These are phyloP conservation scores for Eidolon helvum DNA, from an alignment of 2,113 vertebrate species.

Conservation along the genomic window DNA sequence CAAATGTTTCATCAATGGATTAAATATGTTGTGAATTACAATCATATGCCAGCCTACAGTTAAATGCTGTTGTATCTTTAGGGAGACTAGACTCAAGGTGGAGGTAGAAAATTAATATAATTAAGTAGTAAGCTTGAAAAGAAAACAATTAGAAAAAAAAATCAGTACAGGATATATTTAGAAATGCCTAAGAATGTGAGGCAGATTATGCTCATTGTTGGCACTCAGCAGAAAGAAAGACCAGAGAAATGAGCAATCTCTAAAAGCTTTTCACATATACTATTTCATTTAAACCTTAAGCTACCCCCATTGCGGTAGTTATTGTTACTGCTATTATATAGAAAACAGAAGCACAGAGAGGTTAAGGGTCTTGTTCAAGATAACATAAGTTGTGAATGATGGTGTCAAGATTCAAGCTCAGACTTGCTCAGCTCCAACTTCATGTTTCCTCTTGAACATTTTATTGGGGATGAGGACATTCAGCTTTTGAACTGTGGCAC, in stretches of 20 bases:
- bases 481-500: background rate
- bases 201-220: background rate
- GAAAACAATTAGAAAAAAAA: slow-evolving; percentile 17
- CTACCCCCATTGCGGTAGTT: background rate
- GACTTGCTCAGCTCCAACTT: background rate
- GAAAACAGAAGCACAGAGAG: background rate
- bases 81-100: background rate
- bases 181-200: background rate
- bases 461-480: background rate
- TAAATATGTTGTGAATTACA: background rate
- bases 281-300: background rate
- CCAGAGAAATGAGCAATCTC: background rate
- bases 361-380: background rate
- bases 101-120: background rate
- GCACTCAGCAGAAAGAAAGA: background rate
- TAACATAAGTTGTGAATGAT: background rate
- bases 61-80: background rate
- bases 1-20: background rate
- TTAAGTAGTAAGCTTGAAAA: background rate
- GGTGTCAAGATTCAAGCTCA: background rate
- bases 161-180: background rate
- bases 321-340: background rate
- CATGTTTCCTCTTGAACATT: background rate
- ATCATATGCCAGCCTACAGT: background rate
- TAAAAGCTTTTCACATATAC: background rate